Evolutionary conservation across 1,140 invertebrate species (phyloP), one percentile per base, ranked within the genome.

Genomic region (Plectrocnemia conspersa): DNA sequence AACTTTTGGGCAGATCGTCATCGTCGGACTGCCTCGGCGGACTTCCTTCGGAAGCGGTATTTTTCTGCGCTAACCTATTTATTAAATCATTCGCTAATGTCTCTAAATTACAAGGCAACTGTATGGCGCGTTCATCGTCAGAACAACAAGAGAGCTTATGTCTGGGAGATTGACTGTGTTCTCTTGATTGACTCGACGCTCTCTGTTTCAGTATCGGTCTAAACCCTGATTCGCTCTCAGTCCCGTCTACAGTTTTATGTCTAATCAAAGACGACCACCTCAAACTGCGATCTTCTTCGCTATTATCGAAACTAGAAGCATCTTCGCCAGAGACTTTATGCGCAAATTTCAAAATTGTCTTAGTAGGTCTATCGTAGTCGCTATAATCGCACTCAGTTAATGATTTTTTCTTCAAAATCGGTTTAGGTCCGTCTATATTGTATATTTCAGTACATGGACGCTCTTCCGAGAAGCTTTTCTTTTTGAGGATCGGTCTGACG

Each of bases 341-440:
- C 0, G 82, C 80, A 16, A 77, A 79, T 68, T 92, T 93, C 1
- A 93, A 69, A 54, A 93, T 93, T 10, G 90, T 88, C 64, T 82
- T 85, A 50, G 82, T 85, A 0, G 80, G 79, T 47, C 75, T 77
- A 23, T 85, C 82, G 35, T 77, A 73, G 19, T 85, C 84, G 54
- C 81, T 76, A 63, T 91, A 86, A 49, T 91, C 88, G 4, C 82
- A 81, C 61, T 92, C 89, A 0, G 81, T 81, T 42, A 82, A 87
- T 0, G 84, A 84, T 65, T 89, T 90, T 66, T 91, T 91, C 64
- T 92, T 91, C 6, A 92, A 64, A 64, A 91, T 91, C 1, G 88
- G 87, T 66, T 79, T 84, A 0, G 84, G 83, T 25, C 75, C 77
- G 38, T 82, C 78, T 3, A 63, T 62, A 25, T 63, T 54, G 16